These are phyloP conservation scores for Parus major DNA, from an alignment of 2,113 vertebrate species.

Conservation along the genomic window DNA sequence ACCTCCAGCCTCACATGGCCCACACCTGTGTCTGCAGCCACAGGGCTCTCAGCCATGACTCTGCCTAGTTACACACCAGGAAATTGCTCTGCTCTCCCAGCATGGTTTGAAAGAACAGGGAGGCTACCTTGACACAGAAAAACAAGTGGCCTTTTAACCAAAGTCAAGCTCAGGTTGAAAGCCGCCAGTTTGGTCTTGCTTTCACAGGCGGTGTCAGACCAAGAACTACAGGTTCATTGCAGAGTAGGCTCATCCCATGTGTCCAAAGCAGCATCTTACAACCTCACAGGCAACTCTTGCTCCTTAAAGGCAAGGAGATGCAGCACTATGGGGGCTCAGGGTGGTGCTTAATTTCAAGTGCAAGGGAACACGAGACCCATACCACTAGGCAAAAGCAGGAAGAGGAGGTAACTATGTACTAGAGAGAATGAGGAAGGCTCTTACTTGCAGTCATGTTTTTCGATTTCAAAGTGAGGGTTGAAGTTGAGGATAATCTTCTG, in stretches of 20 bases:
- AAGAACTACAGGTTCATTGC: neutral
- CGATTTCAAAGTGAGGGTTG: slow-evolving; percentile 98
- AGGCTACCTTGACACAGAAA: neutral
- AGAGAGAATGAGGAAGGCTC: neutral
- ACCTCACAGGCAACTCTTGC: neutral
- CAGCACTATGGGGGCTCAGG: neutral
- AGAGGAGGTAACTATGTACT: neutral
- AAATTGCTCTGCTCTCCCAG: neutral
- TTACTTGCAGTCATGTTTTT: slow-evolving; percentile 98
- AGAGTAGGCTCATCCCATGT: neutral
- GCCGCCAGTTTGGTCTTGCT: neutral
- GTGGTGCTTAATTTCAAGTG: neutral
- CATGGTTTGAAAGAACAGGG: neutral
- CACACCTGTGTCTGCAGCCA: neutral
- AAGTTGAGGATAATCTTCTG: slow-evolving; percentile 99
- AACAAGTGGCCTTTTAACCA: neutral
- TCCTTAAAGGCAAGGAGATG: neutral
- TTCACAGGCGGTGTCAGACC: neutral
- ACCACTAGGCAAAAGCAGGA: neutral
- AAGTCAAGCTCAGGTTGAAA: neutral
- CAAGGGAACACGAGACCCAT: neutral
- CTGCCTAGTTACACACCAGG: neutral
- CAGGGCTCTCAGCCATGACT: neutral
- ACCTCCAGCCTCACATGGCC: neutral
- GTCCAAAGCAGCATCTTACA: neutral